These are phyloP conservation scores for Acridotheres tristis DNA, from an alignment of 2,797 vertebrate species.

Conservation along the genomic window DNA sequence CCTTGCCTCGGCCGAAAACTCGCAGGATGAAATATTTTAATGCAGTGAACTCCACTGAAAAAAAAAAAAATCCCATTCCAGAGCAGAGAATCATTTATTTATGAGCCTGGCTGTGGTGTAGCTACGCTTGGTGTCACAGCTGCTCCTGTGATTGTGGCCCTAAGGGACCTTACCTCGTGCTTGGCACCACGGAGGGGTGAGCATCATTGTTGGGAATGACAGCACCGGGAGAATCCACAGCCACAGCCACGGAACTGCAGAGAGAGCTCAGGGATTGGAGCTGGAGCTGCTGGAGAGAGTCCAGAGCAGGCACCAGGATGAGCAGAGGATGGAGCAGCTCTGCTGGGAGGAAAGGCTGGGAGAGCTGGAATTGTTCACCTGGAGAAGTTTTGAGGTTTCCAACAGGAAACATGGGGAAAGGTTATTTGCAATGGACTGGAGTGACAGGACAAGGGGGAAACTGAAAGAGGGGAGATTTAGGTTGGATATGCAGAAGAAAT, in stretches of 20 bases:
- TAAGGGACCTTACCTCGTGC: rapidly evolving
- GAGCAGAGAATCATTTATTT: neutral
- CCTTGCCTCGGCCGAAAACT: neutral
- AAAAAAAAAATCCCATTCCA: neutral
- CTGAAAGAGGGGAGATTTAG: neutral
- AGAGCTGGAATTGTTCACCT: neutral
- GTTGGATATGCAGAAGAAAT: neutral
- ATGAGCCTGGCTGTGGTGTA: neutral
- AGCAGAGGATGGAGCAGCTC: neutral
- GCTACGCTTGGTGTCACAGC: neutral
- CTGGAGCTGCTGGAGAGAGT: rapidly evolving
- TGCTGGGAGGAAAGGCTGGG: neutral
- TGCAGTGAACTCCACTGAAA: neutral
- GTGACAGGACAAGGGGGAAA: neutral
- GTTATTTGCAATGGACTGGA: neutral
- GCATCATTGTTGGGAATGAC: rapidly evolving
- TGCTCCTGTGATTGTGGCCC: neutral
- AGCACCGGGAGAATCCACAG: rapidly evolving
- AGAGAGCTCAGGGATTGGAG: rapidly evolving
- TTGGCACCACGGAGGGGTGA: rapidly evolving
- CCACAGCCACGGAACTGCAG: rapidly evolving
- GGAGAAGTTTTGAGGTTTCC: neutral
- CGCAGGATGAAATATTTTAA: neutral
- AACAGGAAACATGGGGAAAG: rapidly evolving
- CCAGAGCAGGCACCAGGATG: neutral